phyloP scores from a whole-genome alignment of 92 coral and sea anemone species.

The Plumapathes pennacea region DNA sequence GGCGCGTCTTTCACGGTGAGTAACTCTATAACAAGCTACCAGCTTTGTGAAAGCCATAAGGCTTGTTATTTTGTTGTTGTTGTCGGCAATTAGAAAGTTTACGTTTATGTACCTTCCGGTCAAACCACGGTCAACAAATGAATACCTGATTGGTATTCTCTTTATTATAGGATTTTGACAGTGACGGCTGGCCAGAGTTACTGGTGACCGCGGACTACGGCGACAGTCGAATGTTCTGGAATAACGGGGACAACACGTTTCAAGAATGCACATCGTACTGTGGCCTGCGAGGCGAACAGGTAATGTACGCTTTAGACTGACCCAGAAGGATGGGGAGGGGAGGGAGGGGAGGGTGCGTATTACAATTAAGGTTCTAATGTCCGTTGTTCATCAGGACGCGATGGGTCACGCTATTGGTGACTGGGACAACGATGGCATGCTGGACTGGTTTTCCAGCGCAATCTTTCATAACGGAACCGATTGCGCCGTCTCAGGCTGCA shows the following conservation, averaged over 20 bases:
- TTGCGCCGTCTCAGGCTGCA: conserved; percentile 73
- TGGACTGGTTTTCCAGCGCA: conserved; percentile 96
- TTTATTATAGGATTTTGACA: conserved; percentile 76
- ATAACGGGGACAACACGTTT: conserved; percentile 40
- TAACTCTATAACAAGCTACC: not conserved
- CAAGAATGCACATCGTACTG: conserved; percentile 75
- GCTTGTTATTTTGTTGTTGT: too few species aligned
- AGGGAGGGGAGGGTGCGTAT: too few species aligned
- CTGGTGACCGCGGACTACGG: conserved; percentile 92
- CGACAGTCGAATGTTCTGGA: conserved; percentile 92
- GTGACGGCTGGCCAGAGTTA: conserved; percentile 86
- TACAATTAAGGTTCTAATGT: too few species aligned
- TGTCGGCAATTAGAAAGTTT: too few species aligned
- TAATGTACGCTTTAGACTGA: too few species aligned
- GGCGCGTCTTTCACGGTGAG: conserved; percentile 93
- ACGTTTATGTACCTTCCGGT: not conserved
- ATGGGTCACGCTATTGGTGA: conserved; percentile 99
- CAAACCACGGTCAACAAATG: not conserved
- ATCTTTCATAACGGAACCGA: conserved; percentile 77
- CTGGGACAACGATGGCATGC: conserved; percentile 88
- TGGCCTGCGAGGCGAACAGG: conserved; percentile 82
- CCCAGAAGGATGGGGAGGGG: too few species aligned
- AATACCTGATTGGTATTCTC: not conserved
- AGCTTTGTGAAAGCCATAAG: too few species aligned
- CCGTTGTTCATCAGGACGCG: conserved; percentile 97